Conservation (phyloP, 2,888 invertebrate genomes). For the Pyrrhosoma nymphula region DNA sequence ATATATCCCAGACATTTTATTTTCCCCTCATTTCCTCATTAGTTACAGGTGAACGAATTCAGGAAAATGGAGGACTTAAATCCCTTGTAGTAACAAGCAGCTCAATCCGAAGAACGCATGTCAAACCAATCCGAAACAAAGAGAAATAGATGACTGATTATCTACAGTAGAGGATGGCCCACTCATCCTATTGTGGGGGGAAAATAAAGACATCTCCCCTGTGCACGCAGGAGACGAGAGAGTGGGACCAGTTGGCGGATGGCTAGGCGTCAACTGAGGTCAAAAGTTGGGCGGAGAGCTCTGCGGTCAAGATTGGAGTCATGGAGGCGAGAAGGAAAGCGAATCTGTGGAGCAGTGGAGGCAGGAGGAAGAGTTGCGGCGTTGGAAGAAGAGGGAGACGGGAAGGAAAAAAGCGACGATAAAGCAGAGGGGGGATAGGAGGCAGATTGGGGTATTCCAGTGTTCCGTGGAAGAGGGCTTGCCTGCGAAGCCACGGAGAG, state of each 20-base stretch:
- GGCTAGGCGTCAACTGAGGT: conserved; percentile 16
- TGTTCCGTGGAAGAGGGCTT: neutral
- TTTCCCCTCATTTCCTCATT: too few relatives aligned
- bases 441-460: conserved; percentile 40
- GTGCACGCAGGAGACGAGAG: neutral
- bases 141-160: too few relatives aligned
- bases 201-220: neutral
- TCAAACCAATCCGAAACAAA: too few relatives aligned
- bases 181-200: neutral
- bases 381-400: neutral
- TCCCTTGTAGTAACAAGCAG: too few relatives aligned
- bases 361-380: neutral
- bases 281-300: conserved; percentile 34
- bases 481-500: neutral
- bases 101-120: too few relatives aligned
- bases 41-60: too few relatives aligned
- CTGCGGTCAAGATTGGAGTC: conserved; percentile 61
- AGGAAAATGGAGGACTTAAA: too few relatives aligned
- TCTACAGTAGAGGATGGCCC: too few relatives aligned
- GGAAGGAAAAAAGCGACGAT: conserved; percentile 33
- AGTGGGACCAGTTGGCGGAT: neutral
- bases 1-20: too few relatives aligned
- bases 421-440: conserved; percentile 35
- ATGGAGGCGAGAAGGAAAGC: neutral
- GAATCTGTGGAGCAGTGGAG: neutral